These are phyloP conservation scores for Rhinolophus sinicus DNA, from an alignment of 2,113 vertebrate species.

Conservation along the genomic window DNA sequence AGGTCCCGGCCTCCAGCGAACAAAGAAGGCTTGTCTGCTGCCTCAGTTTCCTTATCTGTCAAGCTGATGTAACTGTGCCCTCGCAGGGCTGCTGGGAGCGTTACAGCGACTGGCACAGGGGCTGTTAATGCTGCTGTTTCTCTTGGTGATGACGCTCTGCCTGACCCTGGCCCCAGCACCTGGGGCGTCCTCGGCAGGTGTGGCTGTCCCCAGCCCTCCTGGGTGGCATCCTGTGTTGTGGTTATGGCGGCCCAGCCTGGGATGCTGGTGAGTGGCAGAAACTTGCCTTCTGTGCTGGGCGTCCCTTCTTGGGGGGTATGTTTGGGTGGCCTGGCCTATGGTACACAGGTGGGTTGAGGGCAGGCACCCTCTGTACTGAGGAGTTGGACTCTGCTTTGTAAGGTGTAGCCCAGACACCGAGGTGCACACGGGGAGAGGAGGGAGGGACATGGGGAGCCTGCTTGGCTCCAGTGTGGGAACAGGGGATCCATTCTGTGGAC, in stretches of 20 bases:
- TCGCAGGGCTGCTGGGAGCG: not conserved
- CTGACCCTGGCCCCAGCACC: not conserved
- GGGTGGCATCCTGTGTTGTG: not conserved
- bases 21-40: not conserved
- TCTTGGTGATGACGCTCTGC: not conserved
- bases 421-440: not conserved
- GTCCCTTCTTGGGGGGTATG: not conserved
- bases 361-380: fast-evolving
- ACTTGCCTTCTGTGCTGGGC: not conserved
- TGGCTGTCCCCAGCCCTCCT: not conserved
- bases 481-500: not conserved
- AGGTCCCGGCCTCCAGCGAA: not conserved
- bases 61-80: fast-evolving
- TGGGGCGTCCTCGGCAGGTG: fast-evolving
- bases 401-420: not conserved
- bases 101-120: fast-evolving
- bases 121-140: not conserved
- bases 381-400: not conserved
- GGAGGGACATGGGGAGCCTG: not conserved
- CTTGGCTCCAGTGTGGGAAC: too few relatives aligned
- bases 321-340: not conserved
- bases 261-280: too few relatives aligned
- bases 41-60: not conserved
- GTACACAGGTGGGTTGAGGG: too few relatives aligned
- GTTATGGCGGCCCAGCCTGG: too few relatives aligned